Percentiles rank a stretch among this genome's conserved stretches.
phyloP scores from a whole-genome alignment of 2,888 invertebrate species.

The Artemia sinica region DNA sequence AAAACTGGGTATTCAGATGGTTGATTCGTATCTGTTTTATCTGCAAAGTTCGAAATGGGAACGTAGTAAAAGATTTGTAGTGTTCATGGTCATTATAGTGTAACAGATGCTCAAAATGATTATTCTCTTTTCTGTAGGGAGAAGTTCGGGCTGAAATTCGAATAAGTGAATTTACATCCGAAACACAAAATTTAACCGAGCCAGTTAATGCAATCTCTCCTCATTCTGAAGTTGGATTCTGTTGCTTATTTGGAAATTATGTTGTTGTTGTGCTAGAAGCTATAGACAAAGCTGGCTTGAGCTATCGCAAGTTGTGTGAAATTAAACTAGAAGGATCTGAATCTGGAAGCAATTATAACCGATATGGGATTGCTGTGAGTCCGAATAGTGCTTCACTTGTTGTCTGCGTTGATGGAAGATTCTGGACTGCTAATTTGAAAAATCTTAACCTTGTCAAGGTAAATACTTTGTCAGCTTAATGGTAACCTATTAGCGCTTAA shows the following conservation, averaged over 20 bases:
- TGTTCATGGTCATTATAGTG: too few relatives aligned
- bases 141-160: not conserved
- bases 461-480: not conserved
- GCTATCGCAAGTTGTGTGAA: constrained; percentile 12
- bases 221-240: constrained; percentile 9
- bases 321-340: not conserved
- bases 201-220: constrained; percentile 14
- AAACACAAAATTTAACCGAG: not conserved
- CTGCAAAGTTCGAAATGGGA: too few relatives aligned
- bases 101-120: too few relatives aligned
- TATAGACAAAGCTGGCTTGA: constrained; percentile 6
- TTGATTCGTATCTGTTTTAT: too few relatives aligned
- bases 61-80: too few relatives aligned
- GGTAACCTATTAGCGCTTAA: too few relatives aligned
- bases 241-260: not conserved
- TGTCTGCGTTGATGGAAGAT: not conserved
- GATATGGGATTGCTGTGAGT: constrained; percentile 1
- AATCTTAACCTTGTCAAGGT: not conserved
- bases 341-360: not conserved
- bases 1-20: too few relatives aligned
- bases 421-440: not conserved
- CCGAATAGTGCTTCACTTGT: not conserved
- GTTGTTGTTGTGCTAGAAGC: constrained; percentile 7
- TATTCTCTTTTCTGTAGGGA: not conserved
- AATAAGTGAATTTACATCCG: not conserved